Evolutionary conservation across 2,888 invertebrate species (phyloP).

Genomic region (Hemithea aestivaria): DNA sequence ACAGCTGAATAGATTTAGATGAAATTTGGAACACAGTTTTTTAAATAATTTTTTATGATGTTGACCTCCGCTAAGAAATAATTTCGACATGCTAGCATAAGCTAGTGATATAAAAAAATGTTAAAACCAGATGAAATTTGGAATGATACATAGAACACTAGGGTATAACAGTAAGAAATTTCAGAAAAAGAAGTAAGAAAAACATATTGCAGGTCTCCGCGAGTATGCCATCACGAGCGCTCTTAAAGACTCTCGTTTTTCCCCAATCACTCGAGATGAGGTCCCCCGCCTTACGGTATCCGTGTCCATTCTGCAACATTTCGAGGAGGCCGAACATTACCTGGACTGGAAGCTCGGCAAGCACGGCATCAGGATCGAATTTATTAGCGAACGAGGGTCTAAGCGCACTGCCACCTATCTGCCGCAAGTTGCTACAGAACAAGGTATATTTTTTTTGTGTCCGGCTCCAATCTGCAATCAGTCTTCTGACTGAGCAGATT

Average conservation of each 20-base stretch:
- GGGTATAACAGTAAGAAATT: too few species aligned
- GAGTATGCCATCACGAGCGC: slow-evolving; percentile 99
- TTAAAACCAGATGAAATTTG: too few species aligned
- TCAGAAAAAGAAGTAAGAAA: not conserved
- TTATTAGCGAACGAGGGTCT: slow-evolving; percentile 94
- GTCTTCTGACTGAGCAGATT: slow-evolving; percentile 2
- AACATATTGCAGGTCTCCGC: slow-evolving; percentile 83
- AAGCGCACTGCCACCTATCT: slow-evolving; percentile 98
- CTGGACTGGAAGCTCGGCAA: slow-evolving; percentile 98
- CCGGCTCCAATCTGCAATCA: slow-evolving; percentile 4
- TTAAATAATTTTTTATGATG: too few species aligned
- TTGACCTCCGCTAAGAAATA: too few species aligned
- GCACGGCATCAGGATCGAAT: slow-evolving; percentile 99
- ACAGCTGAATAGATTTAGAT: too few species aligned
- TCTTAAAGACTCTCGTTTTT: slow-evolving; percentile 97
- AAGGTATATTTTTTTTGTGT: slow-evolving; percentile 81
- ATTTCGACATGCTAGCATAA: too few species aligned
- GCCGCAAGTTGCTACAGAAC: slow-evolving; percentile 98
- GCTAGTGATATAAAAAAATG: too few species aligned
- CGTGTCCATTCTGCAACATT: slow-evolving; percentile 96
- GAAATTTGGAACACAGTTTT: too few species aligned
- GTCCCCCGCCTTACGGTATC: slow-evolving; percentile 95
- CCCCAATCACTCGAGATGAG: slow-evolving; percentile 96
- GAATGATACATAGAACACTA: too few species aligned
- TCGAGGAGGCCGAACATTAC: slow-evolving; percentile 97